phyloP scores from a whole-genome alignment of 2,113 vertebrate species.

The Diphyllodes magnificus region DNA sequence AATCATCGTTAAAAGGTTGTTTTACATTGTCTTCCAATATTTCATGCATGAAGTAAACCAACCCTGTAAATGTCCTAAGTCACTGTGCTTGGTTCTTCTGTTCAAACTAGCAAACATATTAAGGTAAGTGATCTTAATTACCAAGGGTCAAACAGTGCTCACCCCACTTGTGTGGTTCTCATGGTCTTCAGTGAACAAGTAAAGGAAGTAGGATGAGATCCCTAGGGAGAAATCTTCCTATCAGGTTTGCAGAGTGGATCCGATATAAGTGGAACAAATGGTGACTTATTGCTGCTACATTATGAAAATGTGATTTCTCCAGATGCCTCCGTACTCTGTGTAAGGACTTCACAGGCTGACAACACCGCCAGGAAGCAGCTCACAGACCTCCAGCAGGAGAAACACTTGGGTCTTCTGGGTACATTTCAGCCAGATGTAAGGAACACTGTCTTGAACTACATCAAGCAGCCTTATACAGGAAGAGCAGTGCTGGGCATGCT shows the following conservation, averaged over 20 bases:
- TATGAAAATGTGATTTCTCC: constrained; percentile 55
- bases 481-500: background rate
- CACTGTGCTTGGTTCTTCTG: constrained; percentile 1
- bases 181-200: constrained; percentile 10
- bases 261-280: constrained; percentile 39
- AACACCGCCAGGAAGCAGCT: background rate
- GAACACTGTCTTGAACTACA: accelerated
- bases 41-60: constrained; percentile 43
- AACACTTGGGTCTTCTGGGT: background rate
- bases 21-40: constrained; percentile 18
- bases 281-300: constrained; percentile 28
- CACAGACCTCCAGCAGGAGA: background rate
- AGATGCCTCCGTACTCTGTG: background rate
- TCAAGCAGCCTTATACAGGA: background rate
- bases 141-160: constrained; percentile 50
- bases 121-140: constrained; percentile 67
- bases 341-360: background rate
- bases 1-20: background rate
- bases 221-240: constrained; percentile 41
- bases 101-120: constrained; percentile 52
- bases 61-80: constrained; percentile 6
- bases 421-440: background rate
- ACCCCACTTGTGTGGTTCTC: constrained; percentile 28
- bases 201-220: constrained; percentile 13
- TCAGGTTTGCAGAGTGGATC: constrained; percentile 40